phyloP scores from a whole-genome alignment of 2,113 vertebrate genomes.

The Globicephala melas region DNA sequence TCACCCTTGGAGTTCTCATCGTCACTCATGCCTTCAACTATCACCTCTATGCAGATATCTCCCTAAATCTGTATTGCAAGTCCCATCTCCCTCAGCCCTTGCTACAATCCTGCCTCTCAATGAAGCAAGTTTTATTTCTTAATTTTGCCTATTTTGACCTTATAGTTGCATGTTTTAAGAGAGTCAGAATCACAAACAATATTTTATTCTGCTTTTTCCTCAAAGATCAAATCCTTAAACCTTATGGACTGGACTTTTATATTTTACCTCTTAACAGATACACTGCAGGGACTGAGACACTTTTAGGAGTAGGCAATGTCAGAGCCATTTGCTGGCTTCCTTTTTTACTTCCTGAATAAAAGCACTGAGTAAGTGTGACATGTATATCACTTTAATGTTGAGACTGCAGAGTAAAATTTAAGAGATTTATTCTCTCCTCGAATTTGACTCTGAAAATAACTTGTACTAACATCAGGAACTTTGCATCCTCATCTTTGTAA shows the following conservation, averaged over 20 bases:
- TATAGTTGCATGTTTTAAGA: background rate
- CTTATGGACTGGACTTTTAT: background rate
- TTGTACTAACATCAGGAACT: background rate
- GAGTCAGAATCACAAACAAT: background rate
- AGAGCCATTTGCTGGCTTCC: background rate
- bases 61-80: background rate
- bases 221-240: background rate
- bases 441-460: conserved; percentile 41
- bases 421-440: background rate
- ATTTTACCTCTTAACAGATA: background rate
- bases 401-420: background rate
- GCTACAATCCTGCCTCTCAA: background rate
- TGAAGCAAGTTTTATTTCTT: background rate
- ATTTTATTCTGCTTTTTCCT: background rate
- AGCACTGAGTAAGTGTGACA: background rate
- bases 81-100: background rate
- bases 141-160: background rate
- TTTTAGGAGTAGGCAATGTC: background rate
- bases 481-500: background rate
- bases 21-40: background rate
- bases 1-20: background rate
- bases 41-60: background rate
- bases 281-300: background rate
- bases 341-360: conserved; percentile 44
- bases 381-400: background rate